Conservation (phyloP, 2,797 vertebrate species). For the Cyprinodon diabolis region DNA sequence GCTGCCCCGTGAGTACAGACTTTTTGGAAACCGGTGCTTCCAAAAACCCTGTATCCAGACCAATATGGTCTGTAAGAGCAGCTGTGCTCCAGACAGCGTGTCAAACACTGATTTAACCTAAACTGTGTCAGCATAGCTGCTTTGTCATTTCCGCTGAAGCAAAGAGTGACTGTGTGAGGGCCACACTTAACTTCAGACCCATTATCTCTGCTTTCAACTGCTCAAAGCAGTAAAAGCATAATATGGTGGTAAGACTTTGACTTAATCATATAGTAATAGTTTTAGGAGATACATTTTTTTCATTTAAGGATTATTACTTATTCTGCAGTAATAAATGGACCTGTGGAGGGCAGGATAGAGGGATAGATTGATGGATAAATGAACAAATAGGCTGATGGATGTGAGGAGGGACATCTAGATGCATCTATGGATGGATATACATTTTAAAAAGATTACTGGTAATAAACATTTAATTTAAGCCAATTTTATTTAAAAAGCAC, state of each 20-base stretch:
- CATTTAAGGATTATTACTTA: neutral
- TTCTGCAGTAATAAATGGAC: neutral
- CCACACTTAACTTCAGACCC: conserved; percentile 20
- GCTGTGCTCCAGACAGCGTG: conserved; percentile 46
- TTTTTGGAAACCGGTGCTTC: conserved; percentile 30
- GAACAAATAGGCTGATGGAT: neutral
- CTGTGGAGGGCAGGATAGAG: too few species aligned
- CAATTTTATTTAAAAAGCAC: too few species aligned
- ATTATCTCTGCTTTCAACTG: neutral
- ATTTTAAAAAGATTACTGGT: neutral
- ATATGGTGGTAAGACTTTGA: neutral
- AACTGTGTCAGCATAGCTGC: conserved; percentile 39
- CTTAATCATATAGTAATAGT: neutral
- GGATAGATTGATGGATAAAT: neutral
- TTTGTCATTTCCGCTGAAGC: conserved; percentile 52
- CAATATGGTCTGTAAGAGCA: conserved; percentile 42
- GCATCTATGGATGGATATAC: neutral
- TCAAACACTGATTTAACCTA: conserved; percentile 49
- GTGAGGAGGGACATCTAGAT: neutral
- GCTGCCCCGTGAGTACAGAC: conserved; percentile 10
- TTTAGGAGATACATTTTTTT: neutral
- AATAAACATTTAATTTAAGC: neutral
- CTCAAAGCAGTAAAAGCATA: conserved; percentile 2
- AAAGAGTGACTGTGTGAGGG: conserved; percentile 23
- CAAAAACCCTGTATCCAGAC: conserved; percentile 40